Evolutionary conservation across 2,888 invertebrate species (phyloP).

Genomic region (Eupithecia pulchellata): DNA sequence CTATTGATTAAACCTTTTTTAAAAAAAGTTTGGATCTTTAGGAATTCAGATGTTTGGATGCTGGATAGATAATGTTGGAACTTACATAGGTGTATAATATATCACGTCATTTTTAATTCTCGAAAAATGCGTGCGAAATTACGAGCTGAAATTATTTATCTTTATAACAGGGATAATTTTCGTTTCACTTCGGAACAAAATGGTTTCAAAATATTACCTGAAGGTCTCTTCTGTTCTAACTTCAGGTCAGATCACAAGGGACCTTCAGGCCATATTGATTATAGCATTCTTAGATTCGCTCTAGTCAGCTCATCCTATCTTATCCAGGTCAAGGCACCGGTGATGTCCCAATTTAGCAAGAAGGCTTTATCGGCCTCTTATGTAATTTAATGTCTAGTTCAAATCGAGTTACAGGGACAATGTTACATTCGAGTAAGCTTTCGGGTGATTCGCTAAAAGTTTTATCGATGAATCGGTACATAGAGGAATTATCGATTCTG

Average conservation of each 20-base stretch:
- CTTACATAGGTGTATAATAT: too few species aligned
- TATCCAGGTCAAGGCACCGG: conserved; percentile 41
- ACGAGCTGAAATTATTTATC: too few species aligned
- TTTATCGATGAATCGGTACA: not conserved
- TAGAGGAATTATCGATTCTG: not conserved
- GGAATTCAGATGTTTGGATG: too few species aligned
- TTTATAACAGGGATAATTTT: too few species aligned
- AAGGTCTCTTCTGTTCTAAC: too few species aligned
- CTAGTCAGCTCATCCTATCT: conserved; percentile 24
- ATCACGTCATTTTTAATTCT: too few species aligned
- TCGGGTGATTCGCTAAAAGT: conserved; percentile 9
- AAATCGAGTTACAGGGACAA: conserved; percentile 9
- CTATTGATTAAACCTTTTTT: too few species aligned
- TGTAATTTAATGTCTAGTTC: conserved; percentile 12
- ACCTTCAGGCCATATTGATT: conserved; percentile 26
- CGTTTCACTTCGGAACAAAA: too few species aligned
- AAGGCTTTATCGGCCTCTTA: conserved; percentile 19
- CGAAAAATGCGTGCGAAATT: too few species aligned
- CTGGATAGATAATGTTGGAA: too few species aligned
- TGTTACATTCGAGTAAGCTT: conserved; percentile 15
- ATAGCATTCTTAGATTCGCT: conserved; percentile 31
- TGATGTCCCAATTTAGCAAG: conserved; percentile 31
- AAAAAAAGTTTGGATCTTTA: too few species aligned
- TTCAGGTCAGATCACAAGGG: not conserved
- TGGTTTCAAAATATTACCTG: too few species aligned